Base-by-base conservation (phyloP, 2,888 invertebrate species). In the Rotaria sp. region DNA sequence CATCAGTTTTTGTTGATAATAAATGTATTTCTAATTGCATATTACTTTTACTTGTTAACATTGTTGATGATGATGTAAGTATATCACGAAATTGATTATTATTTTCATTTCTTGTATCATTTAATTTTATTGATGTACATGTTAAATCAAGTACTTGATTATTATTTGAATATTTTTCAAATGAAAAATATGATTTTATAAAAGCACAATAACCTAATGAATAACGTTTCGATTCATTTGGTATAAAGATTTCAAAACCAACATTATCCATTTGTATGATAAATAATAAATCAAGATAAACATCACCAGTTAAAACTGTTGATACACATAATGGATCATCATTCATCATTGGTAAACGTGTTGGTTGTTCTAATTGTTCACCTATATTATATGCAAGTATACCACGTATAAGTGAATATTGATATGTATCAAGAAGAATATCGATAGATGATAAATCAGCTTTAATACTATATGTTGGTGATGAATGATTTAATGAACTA, bases 121-220 rank as follows among this genome's bases (percentile, higher is more conserved):
- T 93, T 85, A 95, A 93, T 35, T 94, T 92, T 89, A 96, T 95
- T 91, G 96, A 96, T 91, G 95, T 95, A 0, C 96, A 97, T 0
- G 96, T 95, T 38, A 97, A 93, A 91, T 96, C 96, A 85, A 97
- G 94, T 89, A 96, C 96, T 91, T 95, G 96, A 26, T 95, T 94
- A 84, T 94, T 93, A 91, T 97, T 96, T 88, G 95, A 96, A 90
- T 94, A 94, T 10, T 94, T 94, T 90, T 96, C 96, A 85, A 95
- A 93, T 75, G 95, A 94, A 84, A 97, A 92, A 35, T 94, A 93
- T 0, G 96, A 96, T 91, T 95, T 95, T 88, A 96, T 95, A 15
- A 86, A 85, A 26, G 75, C 45, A 85, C 85, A 85, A 85, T 84
- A 52, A 30, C 55, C 84, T 84, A 59, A 52, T 30, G 57, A 41